A percentile compares a stretch with the other conserved stretches of the same genome.
Evolutionary conservation across 2,113 vertebrate genomes (phyloP).

Genomic region (Gymnogyps californianus): DNA sequence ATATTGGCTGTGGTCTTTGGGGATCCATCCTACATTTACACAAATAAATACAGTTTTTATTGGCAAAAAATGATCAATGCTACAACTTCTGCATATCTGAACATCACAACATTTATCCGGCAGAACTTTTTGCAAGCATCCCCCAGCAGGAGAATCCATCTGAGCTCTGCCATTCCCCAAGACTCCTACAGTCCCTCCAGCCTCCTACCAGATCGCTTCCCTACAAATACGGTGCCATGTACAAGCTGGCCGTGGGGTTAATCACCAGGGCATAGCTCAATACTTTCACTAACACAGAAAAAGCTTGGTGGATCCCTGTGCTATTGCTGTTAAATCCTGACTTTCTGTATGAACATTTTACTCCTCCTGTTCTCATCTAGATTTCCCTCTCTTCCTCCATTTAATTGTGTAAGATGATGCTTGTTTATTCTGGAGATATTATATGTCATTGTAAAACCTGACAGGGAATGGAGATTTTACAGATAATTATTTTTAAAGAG

Average conservation of each 20-base stretch:
- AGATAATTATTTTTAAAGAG: background rate
- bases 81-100: background rate
- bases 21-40: background rate
- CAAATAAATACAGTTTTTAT: background rate
- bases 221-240: background rate
- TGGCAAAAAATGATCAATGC: background rate
- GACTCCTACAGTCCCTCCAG: background rate
- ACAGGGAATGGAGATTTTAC: background rate
- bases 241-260: background rate
- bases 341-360: background rate
- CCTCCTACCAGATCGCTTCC: rapidly evolving
- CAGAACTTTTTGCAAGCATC: background rate
- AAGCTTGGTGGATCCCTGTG: background rate
- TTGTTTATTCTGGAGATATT: constrained; percentile 4
- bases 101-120: background rate
- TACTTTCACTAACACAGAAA: background rate
- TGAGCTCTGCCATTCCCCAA: background rate
- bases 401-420: background rate
- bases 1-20: background rate
- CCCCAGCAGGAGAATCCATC: background rate
- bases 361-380: background rate
- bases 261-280: background rate
- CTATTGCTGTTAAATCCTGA: background rate
- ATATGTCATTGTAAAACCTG: background rate
- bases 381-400: background rate